Evolutionary conservation across 64 coral and sea anemone species (phyloP), one percentile per base, ranked within the genome.

Genomic region (Montipora capricornis): DNA sequence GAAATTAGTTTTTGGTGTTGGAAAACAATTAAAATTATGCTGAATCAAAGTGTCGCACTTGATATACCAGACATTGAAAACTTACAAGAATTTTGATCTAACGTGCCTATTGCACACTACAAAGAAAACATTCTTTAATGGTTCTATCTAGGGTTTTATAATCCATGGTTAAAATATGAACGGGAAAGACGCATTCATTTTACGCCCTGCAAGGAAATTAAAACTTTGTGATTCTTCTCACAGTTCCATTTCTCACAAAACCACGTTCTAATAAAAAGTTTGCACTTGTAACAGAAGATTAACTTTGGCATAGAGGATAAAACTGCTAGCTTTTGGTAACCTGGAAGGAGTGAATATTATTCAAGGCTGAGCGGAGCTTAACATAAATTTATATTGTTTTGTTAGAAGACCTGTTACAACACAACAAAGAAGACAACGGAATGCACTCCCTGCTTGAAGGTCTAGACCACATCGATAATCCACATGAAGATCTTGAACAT

Each of bases 41-140:
- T 74, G 71, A 74, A 74, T 74, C 26, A 74, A 74, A 74, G 71
- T 74, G 71, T 74, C 71, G 71, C 71, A 29, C 71, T 74, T 74
- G 71, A 74, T 29, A 74, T 74, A 74, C 71, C 71, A 74, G 71
- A 0, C 20, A 74, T 74, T 68, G 64, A 68, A 68, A 12, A 7
- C 64, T 68, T 68, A 68, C 64, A 68, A 68, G 17, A 68, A 68
- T 68, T 59, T 59, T 59, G 57, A 68, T 68, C 4, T 68, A 17
- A 68, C 64, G 64, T 59, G 57, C 57, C 57, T 70, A 70, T 70
- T 70, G 68, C 68, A 70, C 2, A 70, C 68, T 20, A 70, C 13
- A 70, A 70, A 70, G 68, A 70, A 70, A 70, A 70, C 14, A 16
- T 70, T 70, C 68, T 70, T 70, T 70, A 70, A 70, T 70, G 68